Percentiles rank a stretch among this genome's conserved stretches.
Evolutionary conservation across 2,797 vertebrate species (phyloP).

Genomic region (Neosilurus hyrtlii): DNA sequence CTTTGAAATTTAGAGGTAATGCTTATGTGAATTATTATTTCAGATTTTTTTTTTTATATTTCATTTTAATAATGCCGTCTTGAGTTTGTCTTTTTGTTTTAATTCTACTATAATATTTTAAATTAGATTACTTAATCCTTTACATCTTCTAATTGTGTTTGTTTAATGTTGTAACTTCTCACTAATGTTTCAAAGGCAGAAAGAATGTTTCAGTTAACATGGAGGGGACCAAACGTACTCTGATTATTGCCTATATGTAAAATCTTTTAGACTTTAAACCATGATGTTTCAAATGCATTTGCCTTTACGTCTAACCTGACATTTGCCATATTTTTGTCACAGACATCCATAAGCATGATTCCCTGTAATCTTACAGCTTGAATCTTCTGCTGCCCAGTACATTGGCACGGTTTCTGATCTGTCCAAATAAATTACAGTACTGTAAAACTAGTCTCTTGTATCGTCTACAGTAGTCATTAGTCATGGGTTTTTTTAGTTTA

Average conservation of each 20-base stretch:
- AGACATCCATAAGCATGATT: background rate
- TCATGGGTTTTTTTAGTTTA: background rate
- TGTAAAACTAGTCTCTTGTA: background rate
- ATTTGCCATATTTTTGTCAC: background rate
- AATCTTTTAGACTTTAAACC: background rate
- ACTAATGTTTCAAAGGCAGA: conserved; percentile 2
- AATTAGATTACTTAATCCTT: conserved; percentile 17
- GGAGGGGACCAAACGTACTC: background rate
- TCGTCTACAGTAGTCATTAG: background rate
- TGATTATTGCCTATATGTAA: background rate
- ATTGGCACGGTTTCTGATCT: background rate
- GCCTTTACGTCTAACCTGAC: background rate
- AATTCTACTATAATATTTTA: conserved; percentile 27
- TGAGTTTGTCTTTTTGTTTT: conserved; percentile 13
- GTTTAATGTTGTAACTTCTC: conserved; percentile 20
- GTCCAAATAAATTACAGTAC: background rate
- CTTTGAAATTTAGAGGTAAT: conserved; percentile 13
- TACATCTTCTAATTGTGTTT: conserved; percentile 29
- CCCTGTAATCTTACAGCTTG: background rate
- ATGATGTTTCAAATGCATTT: background rate
- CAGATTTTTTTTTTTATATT: conserved; percentile 6
- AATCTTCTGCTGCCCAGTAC: background rate
- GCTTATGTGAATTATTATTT: conserved; percentile 21
- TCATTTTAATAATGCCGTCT: conserved; percentile 26
- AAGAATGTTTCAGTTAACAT: background rate